Conservation (phyloP, 2,113 vertebrate species). For the Arvicanthis niloticus region DNA sequence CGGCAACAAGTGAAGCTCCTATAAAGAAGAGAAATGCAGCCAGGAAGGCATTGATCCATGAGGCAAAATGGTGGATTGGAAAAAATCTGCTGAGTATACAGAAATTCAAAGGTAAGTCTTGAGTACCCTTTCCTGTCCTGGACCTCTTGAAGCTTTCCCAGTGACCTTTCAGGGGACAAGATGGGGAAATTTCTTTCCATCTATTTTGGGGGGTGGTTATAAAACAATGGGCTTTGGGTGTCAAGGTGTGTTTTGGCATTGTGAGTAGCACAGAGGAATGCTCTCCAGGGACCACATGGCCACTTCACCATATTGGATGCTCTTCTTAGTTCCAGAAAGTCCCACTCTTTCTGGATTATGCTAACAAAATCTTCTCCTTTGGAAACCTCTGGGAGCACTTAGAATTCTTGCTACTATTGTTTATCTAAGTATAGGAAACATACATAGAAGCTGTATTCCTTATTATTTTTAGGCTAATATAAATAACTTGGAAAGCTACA, state of each 20-base stretch:
- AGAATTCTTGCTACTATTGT: neutral
- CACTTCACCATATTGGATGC: neutral
- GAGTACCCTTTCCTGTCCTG: neutral
- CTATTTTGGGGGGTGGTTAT: neutral
- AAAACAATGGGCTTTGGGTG: neutral
- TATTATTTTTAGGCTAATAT: neutral
- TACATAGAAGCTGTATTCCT: neutral
- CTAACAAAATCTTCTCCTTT: neutral
- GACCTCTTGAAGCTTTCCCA: neutral
- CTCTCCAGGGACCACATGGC: neutral
- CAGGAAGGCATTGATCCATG: neutral
- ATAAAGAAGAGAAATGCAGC: neutral
- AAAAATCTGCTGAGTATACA: neutral
- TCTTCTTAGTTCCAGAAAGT: neutral
- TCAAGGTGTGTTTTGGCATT: neutral
- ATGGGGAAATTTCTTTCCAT: neutral
- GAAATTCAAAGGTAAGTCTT: neutral
- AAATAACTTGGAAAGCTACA: conserved; percentile 23
- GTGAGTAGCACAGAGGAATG: neutral
- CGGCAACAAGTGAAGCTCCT: neutral
- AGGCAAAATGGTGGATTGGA: neutral
- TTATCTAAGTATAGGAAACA: neutral
- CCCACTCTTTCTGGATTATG: neutral
- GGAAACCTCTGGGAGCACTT: neutral
- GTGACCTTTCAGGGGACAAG: neutral